Evolutionary conservation across 2,888 invertebrate species (phyloP).

Genomic region (Schizaphis graminum): DNA sequence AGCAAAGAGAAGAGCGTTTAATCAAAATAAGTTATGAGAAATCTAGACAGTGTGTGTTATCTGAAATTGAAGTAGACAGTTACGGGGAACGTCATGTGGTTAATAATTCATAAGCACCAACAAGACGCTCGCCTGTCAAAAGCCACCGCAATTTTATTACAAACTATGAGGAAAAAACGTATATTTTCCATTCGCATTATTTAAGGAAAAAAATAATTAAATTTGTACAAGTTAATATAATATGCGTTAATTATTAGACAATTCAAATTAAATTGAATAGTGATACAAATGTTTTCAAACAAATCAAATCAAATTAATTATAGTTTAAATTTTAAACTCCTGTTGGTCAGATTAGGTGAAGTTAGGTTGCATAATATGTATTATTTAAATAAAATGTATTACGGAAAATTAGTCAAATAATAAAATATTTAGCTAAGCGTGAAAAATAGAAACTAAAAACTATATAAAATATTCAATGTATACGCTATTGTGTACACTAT

Average conservation of each 20-base stretch:
- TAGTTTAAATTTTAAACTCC: neutral
- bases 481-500: neutral
- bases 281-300: neutral
- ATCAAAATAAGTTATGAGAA: conserved; percentile 58
- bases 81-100: conserved; percentile 22
- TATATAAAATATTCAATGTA: neutral
- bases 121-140: conserved; percentile 58
- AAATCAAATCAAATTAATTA: neutral
- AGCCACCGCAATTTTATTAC: conserved; percentile 23
- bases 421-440: neutral
- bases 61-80: conserved; percentile 59
- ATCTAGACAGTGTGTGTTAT: conserved; percentile 47
- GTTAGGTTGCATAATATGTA: neutral
- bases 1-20: conserved; percentile 43
- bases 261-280: neutral
- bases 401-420: neutral
- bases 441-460: neutral
- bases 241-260: neutral
- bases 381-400: neutral
- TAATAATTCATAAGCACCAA: conserved; percentile 62
- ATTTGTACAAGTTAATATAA: neutral
- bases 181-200: neutral
- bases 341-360: neutral
- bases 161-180: neutral
- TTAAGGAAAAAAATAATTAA: neutral